phyloP scores from a whole-genome alignment of 2,113 vertebrate species.

The Hyperopisus bebe region DNA sequence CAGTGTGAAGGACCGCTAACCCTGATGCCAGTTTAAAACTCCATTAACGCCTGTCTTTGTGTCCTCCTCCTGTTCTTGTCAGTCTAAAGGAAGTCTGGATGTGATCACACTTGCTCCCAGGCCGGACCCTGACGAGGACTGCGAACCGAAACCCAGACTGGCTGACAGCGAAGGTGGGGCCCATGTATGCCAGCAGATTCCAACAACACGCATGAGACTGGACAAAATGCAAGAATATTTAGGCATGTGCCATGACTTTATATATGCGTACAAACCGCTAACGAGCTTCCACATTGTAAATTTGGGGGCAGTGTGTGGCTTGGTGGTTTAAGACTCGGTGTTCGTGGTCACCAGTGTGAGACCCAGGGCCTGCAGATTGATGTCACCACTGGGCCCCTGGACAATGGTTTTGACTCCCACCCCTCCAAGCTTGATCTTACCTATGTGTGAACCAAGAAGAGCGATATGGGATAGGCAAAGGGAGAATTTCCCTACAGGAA shows the following conservation, averaged over 20 bases:
- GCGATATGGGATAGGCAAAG: background rate
- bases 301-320: background rate
- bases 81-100: conserved; percentile 73
- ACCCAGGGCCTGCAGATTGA: background rate
- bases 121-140: conserved; percentile 64
- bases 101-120: conserved; percentile 71
- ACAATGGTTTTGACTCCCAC: background rate
- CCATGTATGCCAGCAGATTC: background rate
- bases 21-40: background rate
- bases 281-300: background rate
- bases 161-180: conserved; percentile 68
- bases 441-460: background rate
- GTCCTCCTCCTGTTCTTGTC: conserved; percentile 31
- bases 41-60: conserved; percentile 18
- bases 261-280: background rate
- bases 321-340: background rate
- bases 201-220: background rate
- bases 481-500: background rate
- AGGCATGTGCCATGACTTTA: background rate
- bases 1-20: background rate
- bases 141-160: conserved; percentile 62
- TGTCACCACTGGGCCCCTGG: background rate
- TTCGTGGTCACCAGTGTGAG: background rate
- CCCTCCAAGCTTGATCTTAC: background rate
- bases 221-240: background rate